Conservation (phyloP, 2,113 vertebrate genomes). For the Hystrix brachyura region DNA sequence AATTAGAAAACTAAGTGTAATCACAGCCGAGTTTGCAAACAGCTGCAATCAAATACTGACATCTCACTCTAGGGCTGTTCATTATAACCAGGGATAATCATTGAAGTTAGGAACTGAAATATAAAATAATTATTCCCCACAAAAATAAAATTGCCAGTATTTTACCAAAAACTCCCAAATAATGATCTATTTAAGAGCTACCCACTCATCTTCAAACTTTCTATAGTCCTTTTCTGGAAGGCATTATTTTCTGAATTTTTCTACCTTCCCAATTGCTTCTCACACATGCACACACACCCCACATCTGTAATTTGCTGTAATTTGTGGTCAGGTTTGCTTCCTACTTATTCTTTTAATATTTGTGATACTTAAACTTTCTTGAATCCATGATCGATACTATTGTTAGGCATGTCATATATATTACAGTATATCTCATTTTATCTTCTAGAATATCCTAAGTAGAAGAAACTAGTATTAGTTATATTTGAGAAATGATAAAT, state of each 20-base stretch:
- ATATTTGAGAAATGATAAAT: not conserved
- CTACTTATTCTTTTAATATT: not conserved
- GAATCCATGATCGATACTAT: not conserved
- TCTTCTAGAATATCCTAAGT: not conserved
- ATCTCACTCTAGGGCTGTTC: constrained; percentile 34
- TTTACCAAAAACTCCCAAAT: constrained; percentile 16
- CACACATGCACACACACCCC: not conserved
- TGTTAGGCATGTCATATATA: not conserved
- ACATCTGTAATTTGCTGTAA: not conserved
- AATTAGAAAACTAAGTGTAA: constrained; percentile 82
- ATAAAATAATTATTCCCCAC: constrained; percentile 46
- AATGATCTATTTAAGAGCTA: not conserved
- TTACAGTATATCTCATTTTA: not conserved
- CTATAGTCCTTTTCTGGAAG: not conserved
- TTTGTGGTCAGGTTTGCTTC: not conserved
- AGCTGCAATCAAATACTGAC: constrained; percentile 77
- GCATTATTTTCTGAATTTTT: not conserved
- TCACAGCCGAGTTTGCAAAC: constrained; percentile 86
- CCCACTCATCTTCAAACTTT: not conserved
- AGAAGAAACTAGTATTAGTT: not conserved
- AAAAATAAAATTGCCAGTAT: constrained; percentile 50
- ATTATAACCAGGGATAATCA: constrained; percentile 60
- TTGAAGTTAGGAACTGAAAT: constrained; percentile 29
- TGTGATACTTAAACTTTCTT: not conserved
- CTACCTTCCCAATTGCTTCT: not conserved